Evolutionary conservation across 2,113 vertebrate genomes (phyloP), one percentile per base, ranked within the genome.

Genomic region (Rhinoptilus africanus): DNA sequence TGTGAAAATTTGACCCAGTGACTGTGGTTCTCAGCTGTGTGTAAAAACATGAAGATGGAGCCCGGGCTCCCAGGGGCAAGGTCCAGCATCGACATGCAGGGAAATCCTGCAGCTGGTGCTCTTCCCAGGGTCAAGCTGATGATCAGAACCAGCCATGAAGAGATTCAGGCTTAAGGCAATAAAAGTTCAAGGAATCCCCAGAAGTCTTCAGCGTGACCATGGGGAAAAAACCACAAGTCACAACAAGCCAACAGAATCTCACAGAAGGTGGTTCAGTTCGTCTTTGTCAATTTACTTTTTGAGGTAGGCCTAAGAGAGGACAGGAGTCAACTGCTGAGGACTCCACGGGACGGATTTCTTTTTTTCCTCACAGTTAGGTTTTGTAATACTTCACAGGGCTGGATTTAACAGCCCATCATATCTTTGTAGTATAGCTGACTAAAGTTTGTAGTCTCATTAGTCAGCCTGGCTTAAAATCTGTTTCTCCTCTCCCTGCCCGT

Each of bases 1-100:
- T 96, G 80, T 85, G 96, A 75, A 81, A 79, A 73, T 68, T 92
- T 97, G 96, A 95, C 97, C 89, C 94, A 91, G 84, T 91, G 92
- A 41, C 80, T 87, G 85, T 27, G 50, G 84, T 51, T 97, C 74
- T 96, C 91, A 85, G 87, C 57, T 89, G 71, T 50, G 71, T 27
- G 6, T 62, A 35, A 84, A 89, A 82, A 76, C 88, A 68, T 7
- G 26, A 83, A 85, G 91, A 85, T 85, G 88, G 88, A 85, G 87
- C 32, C 45, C 53, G 62, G 62, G 75, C 74, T 96, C 92, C 81
- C 91, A 23, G 87, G 86, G 75, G 94, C 8, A 4, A 89, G 50
- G 41, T 51, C 84, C 14, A 0, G 54, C 78, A 45, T 54, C 8
- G 10, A 20, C 89, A 73, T 0, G 0, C 59, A 30, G 81, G 86